Evolutionary conservation across 2,888 invertebrate species (phyloP).

Genomic region (Zygothrica quintamaculata): DNA sequence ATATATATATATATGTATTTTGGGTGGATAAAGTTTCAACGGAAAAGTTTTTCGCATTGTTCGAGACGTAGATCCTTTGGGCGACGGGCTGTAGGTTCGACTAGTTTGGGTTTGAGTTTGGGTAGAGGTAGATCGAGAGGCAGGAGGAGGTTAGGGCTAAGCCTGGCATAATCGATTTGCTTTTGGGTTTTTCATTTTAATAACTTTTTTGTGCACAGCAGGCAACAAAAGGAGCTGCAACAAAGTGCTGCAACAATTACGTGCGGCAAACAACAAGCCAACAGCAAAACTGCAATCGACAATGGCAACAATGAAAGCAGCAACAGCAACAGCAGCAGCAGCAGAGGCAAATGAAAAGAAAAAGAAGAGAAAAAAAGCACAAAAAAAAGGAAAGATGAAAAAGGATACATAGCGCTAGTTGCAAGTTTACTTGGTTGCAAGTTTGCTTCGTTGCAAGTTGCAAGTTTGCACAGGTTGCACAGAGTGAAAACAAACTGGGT

Average conservation of each 20-base stretch:
- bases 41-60: slow-evolving; percentile 51
- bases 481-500: slow-evolving; percentile 70
- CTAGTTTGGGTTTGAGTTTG: slow-evolving; percentile 3
- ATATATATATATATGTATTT: slow-evolving; percentile 1
- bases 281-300: slow-evolving; percentile 56
- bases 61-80: slow-evolving; percentile 26
- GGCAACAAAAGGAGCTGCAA: slow-evolving; percentile 39
- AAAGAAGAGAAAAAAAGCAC: slow-evolving; percentile 2
- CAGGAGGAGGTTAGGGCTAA: slow-evolving; percentile 37
- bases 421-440: slow-evolving; percentile 19
- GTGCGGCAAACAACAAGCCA: slow-evolving; percentile 64
- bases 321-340: slow-evolving; percentile 51
- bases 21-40: slow-evolving; percentile 47
- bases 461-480: slow-evolving; percentile 19
- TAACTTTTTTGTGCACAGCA: slow-evolving; percentile 59
- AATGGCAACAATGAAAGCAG: slow-evolving; percentile 57
- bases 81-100: slow-evolving; percentile 8
- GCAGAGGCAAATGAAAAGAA: slow-evolving; percentile 59
- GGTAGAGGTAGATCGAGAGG: slow-evolving; percentile 1
- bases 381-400: not conserved
- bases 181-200: slow-evolving; percentile 72
- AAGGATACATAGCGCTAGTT: not conserved
- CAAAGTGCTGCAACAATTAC: slow-evolving; percentile 74
- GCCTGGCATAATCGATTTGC: slow-evolving; percentile 71
- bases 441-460: slow-evolving; percentile 8